A percentile compares a stretch with the other conserved stretches of the same genome.
phyloP scores from a whole-genome alignment of 2,113 vertebrate genomes.

The Spermophilus dauricus region DNA sequence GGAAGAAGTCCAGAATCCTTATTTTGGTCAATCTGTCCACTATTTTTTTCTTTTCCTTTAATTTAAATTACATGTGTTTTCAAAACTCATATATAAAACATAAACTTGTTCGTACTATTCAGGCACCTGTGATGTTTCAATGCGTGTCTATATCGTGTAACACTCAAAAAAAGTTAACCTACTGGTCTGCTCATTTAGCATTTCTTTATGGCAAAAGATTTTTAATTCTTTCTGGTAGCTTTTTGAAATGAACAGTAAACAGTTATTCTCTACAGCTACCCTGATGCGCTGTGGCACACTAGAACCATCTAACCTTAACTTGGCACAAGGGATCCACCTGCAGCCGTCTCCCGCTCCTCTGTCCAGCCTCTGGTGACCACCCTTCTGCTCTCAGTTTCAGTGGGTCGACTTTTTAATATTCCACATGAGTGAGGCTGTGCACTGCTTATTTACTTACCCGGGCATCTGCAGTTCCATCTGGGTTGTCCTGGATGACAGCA shows the following conservation, averaged over 20 bases:
- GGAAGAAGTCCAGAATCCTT: slow-evolving; percentile 57
- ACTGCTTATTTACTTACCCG: too few relatives aligned
- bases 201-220: not conserved
- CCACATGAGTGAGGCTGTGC: too few relatives aligned
- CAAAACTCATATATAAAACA: not conserved
- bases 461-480: not conserved
- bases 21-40: slow-evolving; percentile 66
- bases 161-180: not conserved
- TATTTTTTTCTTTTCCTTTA: not conserved
- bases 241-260: not conserved
- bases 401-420: too few relatives aligned
- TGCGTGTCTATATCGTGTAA: not conserved
- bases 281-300: not conserved
- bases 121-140: not conserved
- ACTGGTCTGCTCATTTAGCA: not conserved
- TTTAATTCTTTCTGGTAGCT: not conserved
- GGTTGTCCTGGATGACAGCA: not conserved
- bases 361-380: not conserved
- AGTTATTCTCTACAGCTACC: not conserved
- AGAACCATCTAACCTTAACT: not conserved
- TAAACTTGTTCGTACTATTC: not conserved
- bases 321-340: too few relatives aligned
- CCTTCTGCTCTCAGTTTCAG: not conserved
- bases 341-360: too few relatives aligned
- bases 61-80: not conserved